Evolutionary conservation across 1,140 invertebrate genomes (phyloP).

Genomic region (Cotesia vestalis): DNA sequence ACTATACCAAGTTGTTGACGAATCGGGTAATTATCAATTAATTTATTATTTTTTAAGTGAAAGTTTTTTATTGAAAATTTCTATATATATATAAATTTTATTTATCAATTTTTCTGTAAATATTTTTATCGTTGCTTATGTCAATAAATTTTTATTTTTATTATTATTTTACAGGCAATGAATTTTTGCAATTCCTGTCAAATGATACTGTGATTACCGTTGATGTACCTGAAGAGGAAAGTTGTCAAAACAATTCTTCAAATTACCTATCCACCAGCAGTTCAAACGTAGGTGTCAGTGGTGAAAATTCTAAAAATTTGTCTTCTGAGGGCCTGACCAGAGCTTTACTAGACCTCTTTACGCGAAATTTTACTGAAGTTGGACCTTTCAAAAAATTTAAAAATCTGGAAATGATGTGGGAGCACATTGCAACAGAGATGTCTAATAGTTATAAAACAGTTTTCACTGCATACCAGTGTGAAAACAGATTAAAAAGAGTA

Average conservation of each 20-base stretch:
- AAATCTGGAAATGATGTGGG: conserved; percentile 5
- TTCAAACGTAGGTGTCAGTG: conserved; percentile 11
- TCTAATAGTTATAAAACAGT: conserved; percentile 4
- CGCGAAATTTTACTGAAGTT: conserved; percentile 11
- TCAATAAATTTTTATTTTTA: conserved; percentile 6
- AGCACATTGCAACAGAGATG: conserved; percentile 11
- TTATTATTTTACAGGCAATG: conserved; percentile 14
- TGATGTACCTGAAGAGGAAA: conserved; percentile 6
- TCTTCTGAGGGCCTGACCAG: background rate
- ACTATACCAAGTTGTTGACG: conserved; percentile 7
- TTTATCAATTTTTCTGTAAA: no score
- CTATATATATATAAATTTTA: background rate
- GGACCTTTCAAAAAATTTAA: conserved; percentile 8
- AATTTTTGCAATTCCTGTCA: conserved; percentile 10
- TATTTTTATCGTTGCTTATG: background rate
- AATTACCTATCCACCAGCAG: conserved; percentile 8
- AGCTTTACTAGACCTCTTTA: conserved; percentile 5
- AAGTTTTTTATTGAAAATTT: conserved; percentile 8
- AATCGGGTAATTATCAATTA: conserved; percentile 13
- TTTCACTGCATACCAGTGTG: conserved; percentile 11
- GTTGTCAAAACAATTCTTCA: conserved; percentile 12
- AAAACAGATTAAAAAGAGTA: conserved; percentile 10
- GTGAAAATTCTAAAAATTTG: conserved; percentile 4
- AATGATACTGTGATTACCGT: conserved; percentile 6
- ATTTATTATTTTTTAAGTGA: conserved; percentile 6